These are phyloP conservation scores for Mormoops blainvillei DNA, from an alignment of 2,113 vertebrate species.

Conservation along the genomic window DNA sequence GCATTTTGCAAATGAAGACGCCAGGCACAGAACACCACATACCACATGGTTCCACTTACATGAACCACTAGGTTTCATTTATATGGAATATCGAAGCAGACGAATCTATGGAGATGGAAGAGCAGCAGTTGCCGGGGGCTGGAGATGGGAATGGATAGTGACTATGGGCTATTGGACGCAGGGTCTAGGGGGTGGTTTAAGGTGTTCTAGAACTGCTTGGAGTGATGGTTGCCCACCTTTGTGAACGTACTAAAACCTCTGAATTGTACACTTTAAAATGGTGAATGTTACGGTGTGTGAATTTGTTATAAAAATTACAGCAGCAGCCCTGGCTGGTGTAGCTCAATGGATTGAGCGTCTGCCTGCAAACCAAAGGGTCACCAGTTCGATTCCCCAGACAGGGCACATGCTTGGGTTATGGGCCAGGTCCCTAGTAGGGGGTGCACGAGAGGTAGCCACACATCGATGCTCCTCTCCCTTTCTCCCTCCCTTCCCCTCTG, in stretches of 20 bases:
- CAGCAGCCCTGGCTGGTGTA: too few species aligned
- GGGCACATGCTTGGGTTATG: too few species aligned
- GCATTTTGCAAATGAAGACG: neutral
- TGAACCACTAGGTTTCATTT: neutral
- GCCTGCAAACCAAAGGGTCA: too few species aligned
- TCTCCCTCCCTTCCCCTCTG: too few species aligned
- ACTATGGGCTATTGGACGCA: fast-evolving
- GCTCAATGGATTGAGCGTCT: too few species aligned
- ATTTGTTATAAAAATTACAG: neutral
- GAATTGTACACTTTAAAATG: neutral
- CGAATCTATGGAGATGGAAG: neutral
- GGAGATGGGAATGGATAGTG: too few species aligned
- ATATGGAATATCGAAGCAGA: neutral
- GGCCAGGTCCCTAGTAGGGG: too few species aligned
- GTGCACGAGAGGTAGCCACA: too few species aligned
- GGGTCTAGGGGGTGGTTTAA: neutral
- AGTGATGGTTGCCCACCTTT: neutral
- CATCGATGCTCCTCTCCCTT: too few species aligned
- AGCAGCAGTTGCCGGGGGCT: neutral
- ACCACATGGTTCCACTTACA: fast-evolving
- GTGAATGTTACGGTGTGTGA: neutral
- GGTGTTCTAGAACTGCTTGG: neutral
- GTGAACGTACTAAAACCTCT: neutral
- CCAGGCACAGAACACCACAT: neutral
- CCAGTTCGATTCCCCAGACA: too few species aligned